Conservation (phyloP, 2,888 invertebrate genomes). For the Embidobia sp. region DNA sequence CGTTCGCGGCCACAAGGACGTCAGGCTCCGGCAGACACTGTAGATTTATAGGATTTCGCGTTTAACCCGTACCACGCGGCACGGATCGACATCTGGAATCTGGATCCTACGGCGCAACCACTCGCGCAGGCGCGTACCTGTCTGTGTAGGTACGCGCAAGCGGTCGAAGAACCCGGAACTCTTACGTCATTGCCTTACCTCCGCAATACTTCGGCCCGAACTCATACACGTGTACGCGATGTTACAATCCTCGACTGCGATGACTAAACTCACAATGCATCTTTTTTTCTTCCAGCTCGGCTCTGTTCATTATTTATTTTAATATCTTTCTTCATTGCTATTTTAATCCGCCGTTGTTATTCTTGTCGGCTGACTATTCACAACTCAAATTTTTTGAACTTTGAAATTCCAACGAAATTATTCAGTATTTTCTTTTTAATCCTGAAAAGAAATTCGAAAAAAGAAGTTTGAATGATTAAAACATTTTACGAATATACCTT, state of each 20-base stretch:
- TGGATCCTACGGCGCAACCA: conserved; percentile 69
- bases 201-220: conserved; percentile 47
- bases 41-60: conserved; percentile 74
- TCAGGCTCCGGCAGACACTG: conserved; percentile 71
- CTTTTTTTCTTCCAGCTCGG: conserved; percentile 28
- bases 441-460: too few species aligned
- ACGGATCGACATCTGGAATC: conserved; percentile 74
- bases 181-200: conserved; percentile 73
- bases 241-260: conserved; percentile 53
- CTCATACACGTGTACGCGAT: conserved; percentile 61
- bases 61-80: conserved; percentile 69
- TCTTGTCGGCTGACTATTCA: conserved; percentile 25
- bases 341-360: conserved; percentile 30
- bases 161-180: conserved; percentile 73
- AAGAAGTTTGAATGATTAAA: too few species aligned
- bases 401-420: neutral
- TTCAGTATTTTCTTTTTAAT: too few species aligned
- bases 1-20: conserved; percentile 72
- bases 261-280: conserved; percentile 56
- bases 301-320: conserved; percentile 46
- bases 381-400: conserved; percentile 1
- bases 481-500: too few species aligned
- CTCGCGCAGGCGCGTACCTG: conserved; percentile 38
- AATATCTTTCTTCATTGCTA: conserved; percentile 42
- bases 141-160: conserved; percentile 37